Evolutionary conservation across 2,797 vertebrate genomes (phyloP), one percentile per base, ranked within the genome.

Genomic region (Phoxinus dragarum): DNA sequence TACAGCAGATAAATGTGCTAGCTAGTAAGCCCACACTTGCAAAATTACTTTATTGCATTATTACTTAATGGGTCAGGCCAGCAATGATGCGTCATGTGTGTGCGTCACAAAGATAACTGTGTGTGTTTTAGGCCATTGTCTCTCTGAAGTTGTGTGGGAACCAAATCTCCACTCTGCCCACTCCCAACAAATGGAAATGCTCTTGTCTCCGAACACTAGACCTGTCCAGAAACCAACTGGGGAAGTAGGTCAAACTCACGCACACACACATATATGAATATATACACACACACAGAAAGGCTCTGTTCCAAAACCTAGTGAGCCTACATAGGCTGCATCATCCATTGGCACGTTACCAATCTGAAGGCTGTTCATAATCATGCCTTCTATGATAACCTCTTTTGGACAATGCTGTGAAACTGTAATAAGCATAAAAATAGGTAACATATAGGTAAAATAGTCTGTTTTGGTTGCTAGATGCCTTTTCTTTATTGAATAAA

Each of bases 161-260:
- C 93, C 95, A 96, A 75, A 94, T 99, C 74, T 79, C 85, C 16
- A 75, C 93, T 0, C 94, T 99, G 54, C 98, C 98, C 0, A 86
- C 95, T 0, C 93, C 95, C 56, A 95, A 92, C 74, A 97, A 96
- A 88, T 99, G 98, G 98, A 96, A 94, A 84, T 99, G 98, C 91
- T 94, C 91, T 17, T 94, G 94, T 23, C 96, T 99, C 68, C 96
- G 96, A 92, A 96, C 95, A 2, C 93, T 99, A 27, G 98, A 99
- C 91, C 96, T 99, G 85, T 99, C 98, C 75, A 96, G 92, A 92
- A 99, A 99, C 93, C 96, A 97, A 49, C 94, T 99, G 64, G 98
- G 98, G 86, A 99, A 96, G 98, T 99, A 95, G 91, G 97, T 95
- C 84, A 68, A 81, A 83, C 27, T 17, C 67, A 61, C 47, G 34